Evolutionary conservation across 2,888 invertebrate genomes (phyloP).

Genomic region (Pinctada fucata): DNA sequence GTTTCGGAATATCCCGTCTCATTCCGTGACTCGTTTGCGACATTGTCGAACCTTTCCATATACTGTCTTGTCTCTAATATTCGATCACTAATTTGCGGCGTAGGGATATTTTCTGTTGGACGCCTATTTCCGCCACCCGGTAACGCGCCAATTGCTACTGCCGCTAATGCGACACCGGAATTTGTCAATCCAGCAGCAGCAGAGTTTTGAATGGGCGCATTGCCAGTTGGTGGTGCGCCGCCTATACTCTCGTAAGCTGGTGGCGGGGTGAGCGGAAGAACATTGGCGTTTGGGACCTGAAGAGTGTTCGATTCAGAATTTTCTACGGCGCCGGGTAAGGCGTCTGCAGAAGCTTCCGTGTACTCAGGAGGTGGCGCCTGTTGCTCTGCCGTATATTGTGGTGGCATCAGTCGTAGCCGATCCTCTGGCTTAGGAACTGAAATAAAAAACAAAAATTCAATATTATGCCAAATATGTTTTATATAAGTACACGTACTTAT

Average conservation of each 20-base stretch:
- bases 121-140: not conserved
- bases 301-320: not conserved
- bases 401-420: not conserved
- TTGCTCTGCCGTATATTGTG: not conserved
- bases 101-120: not conserved
- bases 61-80: not conserved
- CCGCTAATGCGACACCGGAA: not conserved
- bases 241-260: not conserved
- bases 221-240: not conserved
- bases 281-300: not conserved
- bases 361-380: not conserved
- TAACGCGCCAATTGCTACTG: too few species aligned
- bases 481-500: too few species aligned
- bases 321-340: not conserved
- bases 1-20: not conserved
- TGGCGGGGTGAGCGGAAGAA: not conserved
- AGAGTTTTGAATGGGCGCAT: not conserved
- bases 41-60: not conserved
- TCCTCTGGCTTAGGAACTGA: not conserved
- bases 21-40: not conserved
- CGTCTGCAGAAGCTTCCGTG: not conserved
- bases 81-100: not conserved
- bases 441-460: not conserved
- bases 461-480: too few species aligned
- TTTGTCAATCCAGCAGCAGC: not conserved